Evolutionary conservation across 1,140 invertebrate genomes (phyloP).

Genomic region (Drosophila repleta): DNA sequence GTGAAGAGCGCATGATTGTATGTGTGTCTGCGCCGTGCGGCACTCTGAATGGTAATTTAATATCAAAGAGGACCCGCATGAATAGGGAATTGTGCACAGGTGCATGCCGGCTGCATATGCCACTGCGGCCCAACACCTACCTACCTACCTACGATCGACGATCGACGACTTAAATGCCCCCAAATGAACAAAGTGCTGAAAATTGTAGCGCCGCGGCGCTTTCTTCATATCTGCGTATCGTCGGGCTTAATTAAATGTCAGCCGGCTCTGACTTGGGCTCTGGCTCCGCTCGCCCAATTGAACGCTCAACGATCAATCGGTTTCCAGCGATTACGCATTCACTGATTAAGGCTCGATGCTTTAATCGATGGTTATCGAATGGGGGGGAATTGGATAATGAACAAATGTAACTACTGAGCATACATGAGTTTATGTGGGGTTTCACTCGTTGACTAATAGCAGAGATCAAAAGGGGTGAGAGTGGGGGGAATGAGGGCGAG

Average conservation of each 20-base stretch:
- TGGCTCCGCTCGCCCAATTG: slow-evolving; percentile 39
- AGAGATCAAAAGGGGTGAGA: background rate
- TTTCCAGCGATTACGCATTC: slow-evolving; percentile 32
- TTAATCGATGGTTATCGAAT: slow-evolving; percentile 77
- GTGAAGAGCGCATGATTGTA: slow-evolving; percentile 11
- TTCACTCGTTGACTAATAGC: background rate
- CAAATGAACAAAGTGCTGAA: slow-evolving; percentile 40
- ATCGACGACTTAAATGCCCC: slow-evolving; percentile 10
- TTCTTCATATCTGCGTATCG: slow-evolving; percentile 44
- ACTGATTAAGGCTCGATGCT: slow-evolving; percentile 71
- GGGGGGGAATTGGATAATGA: slow-evolving; percentile 58
- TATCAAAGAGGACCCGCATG: slow-evolving; percentile 67
- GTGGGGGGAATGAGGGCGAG: background rate
- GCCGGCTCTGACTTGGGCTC: background rate
- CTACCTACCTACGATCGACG: too few species aligned
- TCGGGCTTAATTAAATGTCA: slow-evolving; percentile 71
- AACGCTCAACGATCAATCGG: slow-evolving; percentile 55
- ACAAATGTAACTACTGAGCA: too few species aligned
- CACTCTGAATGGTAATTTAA: slow-evolving; percentile 46
- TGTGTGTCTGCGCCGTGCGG: background rate
- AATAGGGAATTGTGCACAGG: slow-evolving; percentile 76
- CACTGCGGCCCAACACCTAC: slow-evolving; percentile 61
- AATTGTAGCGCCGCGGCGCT: slow-evolving; percentile 54
- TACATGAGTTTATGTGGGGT: slow-evolving; percentile 30
- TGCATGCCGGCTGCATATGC: slow-evolving; percentile 44